Conservation (phyloP, 2,113 vertebrate species). For the Gracilinanus agilis region DNA sequence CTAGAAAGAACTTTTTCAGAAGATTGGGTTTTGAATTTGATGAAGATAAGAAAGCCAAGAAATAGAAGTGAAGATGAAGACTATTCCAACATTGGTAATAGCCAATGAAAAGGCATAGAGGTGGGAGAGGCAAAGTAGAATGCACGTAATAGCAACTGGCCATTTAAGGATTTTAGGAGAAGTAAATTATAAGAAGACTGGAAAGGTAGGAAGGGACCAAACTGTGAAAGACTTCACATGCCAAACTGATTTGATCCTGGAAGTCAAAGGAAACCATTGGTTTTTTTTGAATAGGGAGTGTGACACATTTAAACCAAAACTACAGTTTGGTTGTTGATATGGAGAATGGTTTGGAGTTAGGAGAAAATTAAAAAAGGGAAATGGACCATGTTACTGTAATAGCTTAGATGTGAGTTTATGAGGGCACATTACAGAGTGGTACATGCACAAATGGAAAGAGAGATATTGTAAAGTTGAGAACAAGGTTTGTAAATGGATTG, state of each 20-base stretch:
- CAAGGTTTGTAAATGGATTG: background rate
- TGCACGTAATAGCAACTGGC: background rate
- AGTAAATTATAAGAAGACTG: background rate
- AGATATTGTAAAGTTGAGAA: background rate
- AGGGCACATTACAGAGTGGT: background rate
- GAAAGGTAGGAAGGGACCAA: background rate
- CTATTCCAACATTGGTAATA: background rate
- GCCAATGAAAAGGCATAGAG: background rate
- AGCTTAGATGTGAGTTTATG: background rate
- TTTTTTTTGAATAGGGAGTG: background rate
- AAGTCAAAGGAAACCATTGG: background rate
- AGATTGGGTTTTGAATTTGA: background rate
- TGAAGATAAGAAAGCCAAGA: background rate
- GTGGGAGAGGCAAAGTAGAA: background rate
- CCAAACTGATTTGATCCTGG: background rate
- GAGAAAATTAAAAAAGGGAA: background rate
- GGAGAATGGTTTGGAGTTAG: background rate
- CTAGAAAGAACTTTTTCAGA: background rate
- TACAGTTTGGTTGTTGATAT: background rate
- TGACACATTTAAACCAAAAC: background rate
- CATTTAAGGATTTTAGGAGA: background rate
- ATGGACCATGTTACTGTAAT: background rate
- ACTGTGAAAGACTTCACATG: background rate
- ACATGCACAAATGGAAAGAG: background rate
- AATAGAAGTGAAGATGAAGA: background rate